Evolutionary conservation across 2,113 vertebrate species (phyloP).

Genomic region (Peromyscus leucopus): DNA sequence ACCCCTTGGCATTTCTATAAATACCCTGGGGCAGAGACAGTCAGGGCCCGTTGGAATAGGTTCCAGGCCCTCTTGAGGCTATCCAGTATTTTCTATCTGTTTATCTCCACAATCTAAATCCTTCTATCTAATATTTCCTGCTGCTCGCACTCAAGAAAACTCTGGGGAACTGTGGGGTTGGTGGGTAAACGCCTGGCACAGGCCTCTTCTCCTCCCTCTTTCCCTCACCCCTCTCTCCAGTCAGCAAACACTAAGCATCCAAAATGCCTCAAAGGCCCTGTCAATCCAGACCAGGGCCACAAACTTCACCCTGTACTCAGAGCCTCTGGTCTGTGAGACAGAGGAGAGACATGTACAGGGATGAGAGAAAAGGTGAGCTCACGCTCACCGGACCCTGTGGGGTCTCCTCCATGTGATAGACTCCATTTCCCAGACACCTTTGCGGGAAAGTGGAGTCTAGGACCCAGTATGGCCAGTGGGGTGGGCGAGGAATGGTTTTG

Average conservation of each 20-base stretch:
- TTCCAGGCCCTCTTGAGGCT: too few relatives aligned
- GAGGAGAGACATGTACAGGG: accelerated
- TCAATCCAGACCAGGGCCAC: not conserved
- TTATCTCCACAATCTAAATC: too few relatives aligned
- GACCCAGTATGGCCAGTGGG: too few relatives aligned
- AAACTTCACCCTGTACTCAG: accelerated
- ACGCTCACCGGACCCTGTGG: accelerated
- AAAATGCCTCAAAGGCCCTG: not conserved
- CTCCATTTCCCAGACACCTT: not conserved
- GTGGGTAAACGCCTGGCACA: too few relatives aligned
- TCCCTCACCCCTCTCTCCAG: too few relatives aligned
- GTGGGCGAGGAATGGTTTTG: not conserved
- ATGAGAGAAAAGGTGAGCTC: not conserved
- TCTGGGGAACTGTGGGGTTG: too few relatives aligned
- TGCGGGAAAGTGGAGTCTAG: accelerated
- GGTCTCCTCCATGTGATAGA: not conserved
- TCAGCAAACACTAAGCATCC: not conserved
- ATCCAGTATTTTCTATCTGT: too few relatives aligned
- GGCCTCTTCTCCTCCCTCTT: not conserved
- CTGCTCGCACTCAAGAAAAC: too few relatives aligned
- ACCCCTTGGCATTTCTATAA: too few relatives aligned
- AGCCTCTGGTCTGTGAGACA: accelerated
- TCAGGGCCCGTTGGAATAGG: too few relatives aligned
- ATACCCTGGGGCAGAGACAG: too few relatives aligned
- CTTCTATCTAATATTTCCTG: too few relatives aligned